phyloP scores from a whole-genome alignment of 2,113 vertebrate genomes.

The Ranitomeya variabilis region DNA sequence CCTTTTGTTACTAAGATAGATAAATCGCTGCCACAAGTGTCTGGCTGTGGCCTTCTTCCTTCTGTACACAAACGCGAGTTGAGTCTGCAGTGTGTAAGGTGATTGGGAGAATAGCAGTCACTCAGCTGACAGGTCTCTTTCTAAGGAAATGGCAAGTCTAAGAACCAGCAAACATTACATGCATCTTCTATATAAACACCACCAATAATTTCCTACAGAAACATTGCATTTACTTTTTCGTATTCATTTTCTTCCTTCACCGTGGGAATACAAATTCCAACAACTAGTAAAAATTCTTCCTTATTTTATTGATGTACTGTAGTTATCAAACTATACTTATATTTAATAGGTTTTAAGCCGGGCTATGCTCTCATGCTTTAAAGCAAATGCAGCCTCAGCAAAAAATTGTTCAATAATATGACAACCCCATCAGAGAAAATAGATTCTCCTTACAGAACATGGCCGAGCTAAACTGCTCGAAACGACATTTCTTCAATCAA shows the following conservation, averaged over 20 bases:
- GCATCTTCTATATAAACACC: background rate
- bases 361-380: slow-evolving; percentile 4
- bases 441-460: slow-evolving; percentile 57
- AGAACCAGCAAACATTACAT: background rate
- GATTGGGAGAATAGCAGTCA: too few species aligned
- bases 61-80: too few species aligned
- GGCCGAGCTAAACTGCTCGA: slow-evolving; percentile 65
- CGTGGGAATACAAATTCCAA: background rate
- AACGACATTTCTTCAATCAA: slow-evolving; percentile 37
- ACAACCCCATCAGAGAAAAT: slow-evolving; percentile 54
- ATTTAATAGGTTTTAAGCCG: background rate
- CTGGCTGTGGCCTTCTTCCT: too few species aligned
- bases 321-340: background rate
- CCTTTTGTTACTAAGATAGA: too few species aligned
- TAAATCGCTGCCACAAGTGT: too few species aligned
- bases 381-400: slow-evolving; percentile 19
- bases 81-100: too few species aligned
- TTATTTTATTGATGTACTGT: background rate
- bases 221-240: background rate
- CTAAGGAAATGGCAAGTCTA: background rate
- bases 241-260: background rate
- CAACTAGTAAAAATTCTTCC: background rate
- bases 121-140: too few species aligned
- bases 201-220: background rate
- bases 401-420: slow-evolving; percentile 50